Conservation (phyloP, 1,140 invertebrate genomes). For the Palaemon carinicauda region DNA sequence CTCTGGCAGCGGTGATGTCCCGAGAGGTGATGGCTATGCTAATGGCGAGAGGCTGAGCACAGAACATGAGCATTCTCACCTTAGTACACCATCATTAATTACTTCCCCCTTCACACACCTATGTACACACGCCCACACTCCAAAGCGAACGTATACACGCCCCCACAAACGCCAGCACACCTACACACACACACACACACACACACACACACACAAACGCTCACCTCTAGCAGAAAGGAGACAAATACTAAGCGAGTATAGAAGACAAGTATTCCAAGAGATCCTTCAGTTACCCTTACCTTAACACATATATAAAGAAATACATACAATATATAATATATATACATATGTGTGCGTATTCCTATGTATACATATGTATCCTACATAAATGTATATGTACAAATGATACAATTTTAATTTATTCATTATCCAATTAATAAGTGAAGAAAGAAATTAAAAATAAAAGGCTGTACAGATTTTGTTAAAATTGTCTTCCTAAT, state of each 20-base stretch:
- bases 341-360: no score
- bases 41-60: conserved; percentile 28
- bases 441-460: no score
- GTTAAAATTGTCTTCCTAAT: no score
- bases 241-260: no score
- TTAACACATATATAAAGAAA: not conserved
- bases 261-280: no score
- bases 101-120: not conserved
- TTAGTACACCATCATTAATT: conserved; percentile 52
- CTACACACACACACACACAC: conserved; percentile 27
- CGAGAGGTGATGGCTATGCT: conserved; percentile 48
- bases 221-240: no score
- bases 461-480: no score
- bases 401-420: no score
- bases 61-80: conserved; percentile 53
- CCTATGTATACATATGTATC: no score
- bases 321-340: not conserved
- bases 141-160: conserved; percentile 6
- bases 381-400: no score
- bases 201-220: conserved; percentile 33
- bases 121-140: conserved; percentile 27
- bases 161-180: not conserved
- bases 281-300: not conserved
- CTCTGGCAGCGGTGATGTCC: not conserved
- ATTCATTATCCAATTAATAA: no score